phyloP scores from a whole-genome alignment of 2,888 invertebrate genomes.

The Acanthopleura granulata region DNA sequence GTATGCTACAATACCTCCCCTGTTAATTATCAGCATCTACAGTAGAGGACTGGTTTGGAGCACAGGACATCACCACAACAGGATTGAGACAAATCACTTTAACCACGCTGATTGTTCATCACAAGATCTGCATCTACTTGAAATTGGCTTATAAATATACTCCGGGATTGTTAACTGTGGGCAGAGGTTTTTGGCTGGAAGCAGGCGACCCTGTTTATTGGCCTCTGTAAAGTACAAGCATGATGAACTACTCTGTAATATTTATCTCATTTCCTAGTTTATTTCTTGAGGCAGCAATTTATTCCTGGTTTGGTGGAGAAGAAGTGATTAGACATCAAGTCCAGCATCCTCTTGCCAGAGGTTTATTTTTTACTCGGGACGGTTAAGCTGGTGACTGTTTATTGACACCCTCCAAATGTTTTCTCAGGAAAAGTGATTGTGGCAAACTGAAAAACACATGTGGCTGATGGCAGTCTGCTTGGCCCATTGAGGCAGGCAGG shows the following conservation, averaged over 20 bases:
- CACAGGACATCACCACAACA: too few species aligned
- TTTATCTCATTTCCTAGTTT: conserved; percentile 13
- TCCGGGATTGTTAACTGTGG: too few species aligned
- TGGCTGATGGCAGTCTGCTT: background rate
- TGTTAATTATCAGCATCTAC: too few species aligned
- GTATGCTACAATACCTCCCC: too few species aligned
- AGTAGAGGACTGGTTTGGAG: too few species aligned
- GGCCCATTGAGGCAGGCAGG: background rate
- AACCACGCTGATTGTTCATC: too few species aligned
- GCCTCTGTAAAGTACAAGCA: background rate
- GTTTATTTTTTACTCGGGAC: conserved; percentile 5
- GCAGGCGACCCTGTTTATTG: too few species aligned
- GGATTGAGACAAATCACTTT: too few species aligned
- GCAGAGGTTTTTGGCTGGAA: too few species aligned
- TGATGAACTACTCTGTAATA: background rate
- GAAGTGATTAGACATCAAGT: background rate
- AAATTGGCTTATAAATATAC: too few species aligned
- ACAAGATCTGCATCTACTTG: too few species aligned
- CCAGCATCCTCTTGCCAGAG: background rate
- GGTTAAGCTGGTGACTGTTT: background rate
- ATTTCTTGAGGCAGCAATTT: background rate
- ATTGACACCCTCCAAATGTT: conserved; percentile 13
- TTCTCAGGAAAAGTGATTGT: conserved; percentile 17
- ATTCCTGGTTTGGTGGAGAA: background rate
- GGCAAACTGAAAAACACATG: conserved; percentile 10